These are phyloP conservation scores for Micronisus gabar DNA, from an alignment of 2,113 vertebrate genomes.

Conservation along the genomic window DNA sequence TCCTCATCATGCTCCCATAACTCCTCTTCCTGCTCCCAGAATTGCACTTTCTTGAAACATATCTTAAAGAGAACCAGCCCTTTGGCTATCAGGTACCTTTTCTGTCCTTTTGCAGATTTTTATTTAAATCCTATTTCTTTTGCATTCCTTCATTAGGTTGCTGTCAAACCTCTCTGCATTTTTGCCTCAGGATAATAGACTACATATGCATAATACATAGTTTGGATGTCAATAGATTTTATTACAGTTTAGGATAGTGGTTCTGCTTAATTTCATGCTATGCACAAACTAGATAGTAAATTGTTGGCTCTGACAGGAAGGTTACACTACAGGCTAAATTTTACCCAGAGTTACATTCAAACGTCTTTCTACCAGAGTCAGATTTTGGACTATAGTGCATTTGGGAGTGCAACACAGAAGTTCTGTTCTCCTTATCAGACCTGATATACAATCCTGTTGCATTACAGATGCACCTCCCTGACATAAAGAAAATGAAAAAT, in stretches of 20 bases:
- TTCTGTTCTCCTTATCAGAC: neutral
- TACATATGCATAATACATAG: slow-evolving; percentile 47
- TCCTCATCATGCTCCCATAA: neutral
- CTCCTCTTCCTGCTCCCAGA: neutral
- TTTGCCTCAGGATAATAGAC: slow-evolving; percentile 25
- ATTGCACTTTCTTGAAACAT: neutral
- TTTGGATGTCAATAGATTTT: slow-evolving; percentile 53
- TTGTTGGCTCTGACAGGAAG: neutral
- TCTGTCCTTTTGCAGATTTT: slow-evolving; percentile 25
- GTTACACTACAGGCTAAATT: slow-evolving; percentile 4
- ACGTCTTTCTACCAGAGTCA: neutral
- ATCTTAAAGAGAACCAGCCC: neutral
- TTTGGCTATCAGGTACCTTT: slow-evolving; percentile 1
- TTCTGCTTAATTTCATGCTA: slow-evolving; percentile 41
- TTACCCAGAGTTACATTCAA: neutral
- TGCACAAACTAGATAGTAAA: slow-evolving; percentile 13
- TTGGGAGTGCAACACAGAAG: neutral
- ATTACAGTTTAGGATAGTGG: slow-evolving; percentile 35
- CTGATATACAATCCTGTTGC: neutral
- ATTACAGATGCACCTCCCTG: neutral
- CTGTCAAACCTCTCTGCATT: slow-evolving; percentile 17
- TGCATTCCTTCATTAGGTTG: slow-evolving; percentile 23
- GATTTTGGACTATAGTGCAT: neutral
- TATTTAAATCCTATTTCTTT: slow-evolving; percentile 54
- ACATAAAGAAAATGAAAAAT: slow-evolving; percentile 32